Evolutionary conservation across 2,888 invertebrate species (phyloP), one percentile per base, ranked within the genome.

Genomic region (Sarcophaga rosellei): DNA sequence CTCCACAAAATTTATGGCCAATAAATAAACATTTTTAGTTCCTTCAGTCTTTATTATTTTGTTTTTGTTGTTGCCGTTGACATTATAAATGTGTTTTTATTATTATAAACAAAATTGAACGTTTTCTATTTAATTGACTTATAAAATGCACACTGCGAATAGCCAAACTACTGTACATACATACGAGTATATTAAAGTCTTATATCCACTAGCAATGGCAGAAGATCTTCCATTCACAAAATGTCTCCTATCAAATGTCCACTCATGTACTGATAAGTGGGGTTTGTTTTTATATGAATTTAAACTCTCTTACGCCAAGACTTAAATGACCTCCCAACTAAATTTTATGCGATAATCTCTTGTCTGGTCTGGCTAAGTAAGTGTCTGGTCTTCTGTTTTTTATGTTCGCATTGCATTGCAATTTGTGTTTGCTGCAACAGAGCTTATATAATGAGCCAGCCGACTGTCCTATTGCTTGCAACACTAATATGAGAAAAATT

Each of bases 131-230:
- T 35, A 91, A 90, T 90, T 89, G 89, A 91, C 90, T 90, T 89
- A 90, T 90, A 91, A 91, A 91, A 90, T 91, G 88, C 88, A 88
- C 90, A 90, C 90, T 89, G 89, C 90, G 88, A 90, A 89, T 91
- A 15, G 65, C 53, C 23, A 61, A 61, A 75, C 90, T 88, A 35
- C 35, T 35, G 35, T 8, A 35, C 35, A 35, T 35, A 6, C 6
- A 10, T 35, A 6, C 8, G n/a, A n/a, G 8, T 35, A 8, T 10
- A 35, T 35, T 35, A 10, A 35, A 35, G 10, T 10, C 35, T 35
- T 35, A 8, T 35, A 35, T 35, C 35, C 35, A 35, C 35, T 35
- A 1, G 35, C 35, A 35, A 35, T 0, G 10, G 35, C 35, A 8
- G 10, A 35, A 35, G 35, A 35, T 35, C 35, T 35, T 10, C 45